Evolutionary conservation across 2,888 invertebrate genomes (phyloP), one percentile per base, ranked within the genome.

Genomic region (Zele albiditarsus): DNA sequence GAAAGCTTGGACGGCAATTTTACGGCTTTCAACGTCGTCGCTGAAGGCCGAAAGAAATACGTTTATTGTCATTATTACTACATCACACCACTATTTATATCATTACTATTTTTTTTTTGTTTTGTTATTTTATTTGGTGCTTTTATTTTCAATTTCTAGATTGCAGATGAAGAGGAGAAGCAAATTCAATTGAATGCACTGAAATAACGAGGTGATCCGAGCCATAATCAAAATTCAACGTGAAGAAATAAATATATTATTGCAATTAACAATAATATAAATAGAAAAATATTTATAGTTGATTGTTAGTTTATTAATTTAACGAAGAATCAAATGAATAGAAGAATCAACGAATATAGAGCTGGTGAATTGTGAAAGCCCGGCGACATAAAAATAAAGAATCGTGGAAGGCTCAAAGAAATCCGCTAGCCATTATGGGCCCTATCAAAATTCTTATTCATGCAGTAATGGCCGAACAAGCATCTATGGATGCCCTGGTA

Each of bases 401-500:
- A 87, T 82, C 85, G 87, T 87, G 86, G 86, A 85, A 84, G 83
- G 83, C 79, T 83, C 82, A 81, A 85, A 84, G 86, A 88, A 88
- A 87, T 86, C 86, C 85, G 85, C 85, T 81, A 88, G 85, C 85
- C 86, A 85, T 72, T 87, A 87, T 86, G 87, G 86, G 84, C 80
- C 81, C 77, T 82, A 82, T 74, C 80, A 80, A 79, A 81, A 82
- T 77, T 88, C 88, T 77, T 87, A 87, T 84, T 83, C 85, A 71
- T 85, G 82, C 79, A 87, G 86, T 83, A 87, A 88, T 81, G 86
- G 86, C 77, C 84, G 84, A 78, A 84, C 86, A 79, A 87, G 87
- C 76, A 79, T 86, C 42, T 86, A 86, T 81, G 84, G 84, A 79
- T 82, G 80, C 67, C 76, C 82, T 31, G 71, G 81, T 33, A 84